phyloP scores from a whole-genome alignment of 2,113 vertebrate species.

The Tyrannus savana region DNA sequence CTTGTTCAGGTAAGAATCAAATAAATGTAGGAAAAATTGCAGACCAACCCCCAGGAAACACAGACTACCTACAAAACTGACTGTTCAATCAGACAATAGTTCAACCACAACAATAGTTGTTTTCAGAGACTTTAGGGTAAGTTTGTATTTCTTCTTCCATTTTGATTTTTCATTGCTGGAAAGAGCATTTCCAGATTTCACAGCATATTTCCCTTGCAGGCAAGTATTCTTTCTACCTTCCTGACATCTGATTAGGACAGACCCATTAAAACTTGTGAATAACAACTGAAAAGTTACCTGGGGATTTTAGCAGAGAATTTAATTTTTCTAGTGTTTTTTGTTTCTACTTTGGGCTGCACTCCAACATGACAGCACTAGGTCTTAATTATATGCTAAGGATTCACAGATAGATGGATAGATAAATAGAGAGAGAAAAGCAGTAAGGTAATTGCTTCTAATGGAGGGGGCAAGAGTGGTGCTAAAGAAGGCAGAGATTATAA shows the following conservation, averaged over 20 bases:
- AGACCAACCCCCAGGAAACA: not conserved
- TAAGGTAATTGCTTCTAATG: not conserved
- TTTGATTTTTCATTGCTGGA: not conserved
- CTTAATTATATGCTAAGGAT: not conserved
- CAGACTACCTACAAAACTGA: not conserved
- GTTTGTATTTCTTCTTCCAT: not conserved
- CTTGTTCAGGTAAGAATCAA: conserved; percentile 6
- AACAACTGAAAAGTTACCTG: not conserved
- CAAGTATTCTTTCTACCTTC: not conserved
- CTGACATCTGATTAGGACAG: not conserved
- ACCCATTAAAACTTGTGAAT: not conserved
- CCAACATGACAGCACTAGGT: not conserved
- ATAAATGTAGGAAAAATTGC: not conserved
- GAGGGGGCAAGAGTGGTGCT: not conserved
- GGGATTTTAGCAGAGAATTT: not conserved
- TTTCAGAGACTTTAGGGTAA: not conserved
- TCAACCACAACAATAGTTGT: not conserved
- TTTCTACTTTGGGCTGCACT: not conserved
- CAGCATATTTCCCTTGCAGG: not conserved
- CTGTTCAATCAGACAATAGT: not conserved
- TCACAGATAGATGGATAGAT: not conserved
- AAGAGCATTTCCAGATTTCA: not conserved
- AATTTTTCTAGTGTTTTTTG: not conserved
- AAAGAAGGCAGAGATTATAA: conserved; percentile 5
- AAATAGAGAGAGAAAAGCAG: not conserved